Percentiles rank a stretch among this genome's conserved stretches.
Evolutionary conservation across 1,140 invertebrate species (phyloP).

Genomic region (Aphaenogaster floridana): DNA sequence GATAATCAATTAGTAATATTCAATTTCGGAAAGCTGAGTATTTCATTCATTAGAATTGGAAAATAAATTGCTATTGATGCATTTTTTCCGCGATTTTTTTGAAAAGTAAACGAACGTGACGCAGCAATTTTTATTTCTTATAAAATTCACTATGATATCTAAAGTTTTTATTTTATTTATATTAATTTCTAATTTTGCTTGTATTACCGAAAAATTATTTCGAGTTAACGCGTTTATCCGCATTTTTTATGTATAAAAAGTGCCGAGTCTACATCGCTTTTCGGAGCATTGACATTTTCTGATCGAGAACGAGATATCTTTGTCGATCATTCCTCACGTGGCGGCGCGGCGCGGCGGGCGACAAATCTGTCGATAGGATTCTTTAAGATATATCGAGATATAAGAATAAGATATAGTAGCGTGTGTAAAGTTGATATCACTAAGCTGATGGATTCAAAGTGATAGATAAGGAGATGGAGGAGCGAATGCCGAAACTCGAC

Average conservation of each 20-base stretch:
- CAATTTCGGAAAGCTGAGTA: not conserved
- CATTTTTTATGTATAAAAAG: not conserved
- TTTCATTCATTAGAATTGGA: not conserved
- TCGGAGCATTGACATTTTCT: not conserved
- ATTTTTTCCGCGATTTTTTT: not conserved
- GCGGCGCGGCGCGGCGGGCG: too few species aligned
- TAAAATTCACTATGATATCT: not conserved
- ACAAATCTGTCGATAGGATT: not conserved
- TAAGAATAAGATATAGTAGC: not conserved
- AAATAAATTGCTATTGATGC: not conserved
- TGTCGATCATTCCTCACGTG: not conserved
- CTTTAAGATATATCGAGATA: not conserved
- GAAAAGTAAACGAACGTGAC: not conserved
- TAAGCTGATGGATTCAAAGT: not conserved
- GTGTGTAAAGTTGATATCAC: not conserved
- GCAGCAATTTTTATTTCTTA: not conserved
- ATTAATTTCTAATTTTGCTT: not conserved
- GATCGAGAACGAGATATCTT: not conserved
- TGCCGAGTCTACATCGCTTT: not conserved
- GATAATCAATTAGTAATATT: not conserved
- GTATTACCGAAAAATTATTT: not conserved
- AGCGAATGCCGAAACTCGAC: not conserved
- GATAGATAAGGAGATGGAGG: not conserved
- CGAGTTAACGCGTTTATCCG: not conserved
- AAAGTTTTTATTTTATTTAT: not conserved